These are phyloP conservation scores for Apodemus agrarius DNA, from an alignment of 2,797 vertebrate species.

Conservation along the genomic window DNA sequence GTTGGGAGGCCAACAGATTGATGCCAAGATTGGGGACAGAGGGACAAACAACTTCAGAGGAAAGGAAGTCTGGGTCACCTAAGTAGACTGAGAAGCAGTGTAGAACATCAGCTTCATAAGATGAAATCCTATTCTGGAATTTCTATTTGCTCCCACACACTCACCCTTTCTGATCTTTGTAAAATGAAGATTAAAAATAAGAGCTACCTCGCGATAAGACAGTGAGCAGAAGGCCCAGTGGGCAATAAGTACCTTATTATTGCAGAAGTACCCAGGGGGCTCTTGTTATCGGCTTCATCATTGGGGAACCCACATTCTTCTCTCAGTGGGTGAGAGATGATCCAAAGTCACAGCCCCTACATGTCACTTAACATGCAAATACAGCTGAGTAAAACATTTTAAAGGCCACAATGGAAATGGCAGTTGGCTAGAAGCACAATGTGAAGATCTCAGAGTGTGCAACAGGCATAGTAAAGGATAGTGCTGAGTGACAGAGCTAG, in stretches of 20 bases:
- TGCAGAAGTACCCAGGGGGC: too few species aligned
- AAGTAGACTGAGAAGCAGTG: fast-evolving
- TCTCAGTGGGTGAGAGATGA: not conserved
- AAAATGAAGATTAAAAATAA: slow-evolving; percentile 29
- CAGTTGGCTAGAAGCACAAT: not conserved
- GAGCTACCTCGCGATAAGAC: not conserved
- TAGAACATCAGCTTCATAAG: not conserved
- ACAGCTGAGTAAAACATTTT: not conserved
- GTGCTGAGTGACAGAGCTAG: not conserved
- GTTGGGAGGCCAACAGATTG: fast-evolving
- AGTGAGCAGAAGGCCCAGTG: not conserved
- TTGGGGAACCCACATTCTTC: not conserved
- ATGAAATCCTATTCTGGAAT: not conserved
- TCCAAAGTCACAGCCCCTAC: not conserved
- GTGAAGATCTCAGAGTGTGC: not conserved
- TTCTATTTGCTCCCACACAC: not conserved
- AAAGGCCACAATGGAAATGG: not conserved
- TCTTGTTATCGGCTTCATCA: not conserved
- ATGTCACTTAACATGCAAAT: slow-evolving; percentile 1
- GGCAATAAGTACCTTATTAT: not conserved
- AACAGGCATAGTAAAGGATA: not conserved
- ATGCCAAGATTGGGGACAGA: fast-evolving
- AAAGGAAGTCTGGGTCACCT: fast-evolving
- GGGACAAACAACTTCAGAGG: not conserved
- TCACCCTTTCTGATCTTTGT: not conserved